phyloP scores from a whole-genome alignment of 2,888 invertebrate genomes.

The Galeruca laticollis region DNA sequence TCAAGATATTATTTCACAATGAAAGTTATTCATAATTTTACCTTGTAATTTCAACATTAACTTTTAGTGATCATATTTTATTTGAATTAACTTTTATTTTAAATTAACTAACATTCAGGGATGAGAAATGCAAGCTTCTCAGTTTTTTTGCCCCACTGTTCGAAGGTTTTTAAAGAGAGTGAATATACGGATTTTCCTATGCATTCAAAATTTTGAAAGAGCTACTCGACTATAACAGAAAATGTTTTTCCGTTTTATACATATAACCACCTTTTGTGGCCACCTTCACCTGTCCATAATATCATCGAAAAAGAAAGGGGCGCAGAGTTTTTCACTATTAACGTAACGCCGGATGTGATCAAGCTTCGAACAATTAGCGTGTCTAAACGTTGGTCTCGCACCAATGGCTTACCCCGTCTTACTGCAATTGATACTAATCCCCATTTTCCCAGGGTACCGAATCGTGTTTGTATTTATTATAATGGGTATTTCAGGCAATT shows the following conservation, averaged over 20 bases:
- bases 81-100: no score
- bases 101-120: no score
- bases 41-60: no score
- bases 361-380: constrained; percentile 57
- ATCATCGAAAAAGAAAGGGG: constrained; percentile 31
- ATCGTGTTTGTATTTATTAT: not conserved
- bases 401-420: constrained; percentile 42
- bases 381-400: constrained; percentile 58
- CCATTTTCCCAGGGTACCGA: constrained; percentile 36
- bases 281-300: constrained; percentile 47
- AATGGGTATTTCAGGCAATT: not conserved
- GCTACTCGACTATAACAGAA: constrained; percentile 2
- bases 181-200: no score
- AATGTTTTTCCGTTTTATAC: constrained; percentile 11
- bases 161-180: no score
- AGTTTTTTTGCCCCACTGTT: no score
- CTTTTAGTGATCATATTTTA: no score
- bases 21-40: no score
- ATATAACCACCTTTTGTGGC: constrained; percentile 10
- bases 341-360: constrained; percentile 47
- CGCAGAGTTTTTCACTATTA: constrained; percentile 22
- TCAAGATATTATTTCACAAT: no score
- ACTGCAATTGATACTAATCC: constrained; percentile 30
- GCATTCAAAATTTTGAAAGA: not conserved
- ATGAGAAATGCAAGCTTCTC: no score